Evolutionary conservation across 1,140 invertebrate species (phyloP).

Genomic region (Chionoecetes opilio): DNA sequence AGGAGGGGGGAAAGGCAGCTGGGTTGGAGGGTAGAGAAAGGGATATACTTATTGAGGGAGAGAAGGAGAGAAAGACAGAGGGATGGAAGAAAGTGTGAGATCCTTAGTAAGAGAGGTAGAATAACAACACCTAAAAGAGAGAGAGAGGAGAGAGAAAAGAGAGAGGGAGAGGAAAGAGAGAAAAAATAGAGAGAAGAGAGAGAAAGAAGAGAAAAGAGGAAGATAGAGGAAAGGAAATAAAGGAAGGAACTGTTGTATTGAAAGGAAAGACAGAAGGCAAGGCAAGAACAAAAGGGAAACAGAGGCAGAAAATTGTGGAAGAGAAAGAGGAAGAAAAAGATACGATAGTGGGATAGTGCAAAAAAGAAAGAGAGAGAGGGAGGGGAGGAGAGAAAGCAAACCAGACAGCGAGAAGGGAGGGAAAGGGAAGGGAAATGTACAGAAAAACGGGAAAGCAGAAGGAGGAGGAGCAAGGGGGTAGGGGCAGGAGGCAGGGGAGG

Average conservation of each 20-base stretch:
- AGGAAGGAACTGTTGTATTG: no score
- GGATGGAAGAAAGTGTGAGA: neutral
- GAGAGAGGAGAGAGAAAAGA: neutral
- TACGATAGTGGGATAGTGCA: neutral
- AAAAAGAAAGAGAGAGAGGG: neutral
- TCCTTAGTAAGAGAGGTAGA: neutral
- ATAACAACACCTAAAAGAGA: neutral
- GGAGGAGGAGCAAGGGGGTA: neutral
- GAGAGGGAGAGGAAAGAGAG: neutral
- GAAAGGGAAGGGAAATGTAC: neutral
- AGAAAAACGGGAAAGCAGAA: no score
- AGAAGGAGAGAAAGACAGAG: conserved; percentile 21
- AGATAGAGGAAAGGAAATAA: neutral
- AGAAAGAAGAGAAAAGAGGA: neutral
- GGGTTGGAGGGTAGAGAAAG: neutral
- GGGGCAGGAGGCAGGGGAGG: neutral
- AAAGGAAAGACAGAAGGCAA: neutral
- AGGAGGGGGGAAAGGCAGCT: neutral
- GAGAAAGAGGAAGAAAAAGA: neutral
- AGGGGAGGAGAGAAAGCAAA: neutral
- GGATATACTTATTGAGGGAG: neutral
- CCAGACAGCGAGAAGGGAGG: neutral
- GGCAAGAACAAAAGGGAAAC: neutral
- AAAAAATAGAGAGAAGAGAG: neutral
- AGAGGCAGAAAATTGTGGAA: neutral